Percentiles rank a stretch among this genome's conserved stretches.
phyloP scores from a whole-genome alignment of 2,797 vertebrate genomes.

The Phrynocephalus forsythii region DNA sequence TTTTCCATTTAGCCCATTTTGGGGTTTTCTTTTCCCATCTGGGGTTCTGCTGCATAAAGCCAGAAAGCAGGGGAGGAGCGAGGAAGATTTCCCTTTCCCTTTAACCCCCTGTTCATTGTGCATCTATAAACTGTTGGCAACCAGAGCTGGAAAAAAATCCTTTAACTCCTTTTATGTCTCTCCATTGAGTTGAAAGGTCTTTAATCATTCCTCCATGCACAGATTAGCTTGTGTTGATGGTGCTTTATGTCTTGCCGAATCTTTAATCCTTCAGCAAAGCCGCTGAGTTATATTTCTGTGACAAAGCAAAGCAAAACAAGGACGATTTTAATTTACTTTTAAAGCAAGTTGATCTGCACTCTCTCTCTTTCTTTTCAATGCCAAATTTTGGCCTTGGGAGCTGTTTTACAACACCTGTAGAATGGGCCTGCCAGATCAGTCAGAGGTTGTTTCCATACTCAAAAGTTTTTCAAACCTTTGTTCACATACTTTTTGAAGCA shows the following conservation, averaged over 20 bases:
- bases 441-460: neutral
- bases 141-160: neutral
- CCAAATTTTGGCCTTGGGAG: no score
- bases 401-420: neutral
- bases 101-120: slow-evolving; percentile 20
- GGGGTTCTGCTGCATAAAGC: slow-evolving; percentile 37
- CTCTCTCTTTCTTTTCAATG: neutral
- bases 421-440: neutral
- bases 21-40: slow-evolving; percentile 34
- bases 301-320: slow-evolving; percentile 40
- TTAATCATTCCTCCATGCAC: slow-evolving; percentile 38
- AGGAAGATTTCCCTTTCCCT: neutral
- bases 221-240: slow-evolving; percentile 39
- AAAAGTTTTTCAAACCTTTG: neutral
- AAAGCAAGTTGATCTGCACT: slow-evolving; percentile 7
- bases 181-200: slow-evolving; percentile 28
- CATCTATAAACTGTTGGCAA: slow-evolving; percentile 44
- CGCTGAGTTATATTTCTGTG: slow-evolving; percentile 42
- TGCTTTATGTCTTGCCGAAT: slow-evolving; percentile 14
- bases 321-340: slow-evolving; percentile 27
- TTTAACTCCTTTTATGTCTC: slow-evolving; percentile 40
- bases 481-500: no score
- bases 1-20: slow-evolving; percentile 22
- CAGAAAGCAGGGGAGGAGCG: neutral
- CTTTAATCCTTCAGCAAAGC: slow-evolving; percentile 38